Conservation (phyloP, 1,140 invertebrate species). For the Chymomyza costata region DNA sequence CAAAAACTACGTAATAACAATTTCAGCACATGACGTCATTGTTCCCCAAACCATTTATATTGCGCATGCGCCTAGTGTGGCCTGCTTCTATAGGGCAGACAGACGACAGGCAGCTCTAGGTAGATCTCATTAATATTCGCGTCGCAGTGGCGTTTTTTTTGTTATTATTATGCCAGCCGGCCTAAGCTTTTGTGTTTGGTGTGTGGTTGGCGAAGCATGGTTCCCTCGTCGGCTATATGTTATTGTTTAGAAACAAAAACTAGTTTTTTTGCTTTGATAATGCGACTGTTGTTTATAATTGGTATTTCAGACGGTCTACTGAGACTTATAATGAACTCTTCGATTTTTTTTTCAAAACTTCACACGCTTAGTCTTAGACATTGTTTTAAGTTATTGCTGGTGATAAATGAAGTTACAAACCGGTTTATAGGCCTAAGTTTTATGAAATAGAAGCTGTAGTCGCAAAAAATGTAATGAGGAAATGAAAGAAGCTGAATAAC, state of each 20-base stretch:
- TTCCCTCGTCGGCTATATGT: conserved; percentile 38
- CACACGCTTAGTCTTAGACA: no score
- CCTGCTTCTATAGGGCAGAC: not conserved
- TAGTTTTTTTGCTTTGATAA: conserved; percentile 53
- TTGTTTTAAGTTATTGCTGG: no score
- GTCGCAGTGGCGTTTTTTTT: conserved; percentile 32
- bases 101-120: not conserved
- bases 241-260: conserved; percentile 44
- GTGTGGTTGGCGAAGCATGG: conserved; percentile 36
- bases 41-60: conserved; percentile 37
- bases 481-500: no score
- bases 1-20: conserved; percentile 37
- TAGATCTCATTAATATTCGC: conserved; percentile 41
- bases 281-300: conserved; percentile 35
- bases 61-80: conserved; percentile 28
- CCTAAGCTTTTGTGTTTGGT: conserved; percentile 31
- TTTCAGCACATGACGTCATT: conserved; percentile 54
- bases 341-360: no score
- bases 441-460: no score
- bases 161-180: conserved; percentile 8
- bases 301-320: conserved; percentile 23
- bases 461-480: no score
- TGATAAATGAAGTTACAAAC: no score
- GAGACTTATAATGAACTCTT: no score
- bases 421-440: no score